Percentiles rank a stretch among this genome's conserved stretches.
These are phyloP conservation scores for Carassius auratus DNA, from an alignment of 2,113 vertebrate species.

Conservation along the genomic window DNA sequence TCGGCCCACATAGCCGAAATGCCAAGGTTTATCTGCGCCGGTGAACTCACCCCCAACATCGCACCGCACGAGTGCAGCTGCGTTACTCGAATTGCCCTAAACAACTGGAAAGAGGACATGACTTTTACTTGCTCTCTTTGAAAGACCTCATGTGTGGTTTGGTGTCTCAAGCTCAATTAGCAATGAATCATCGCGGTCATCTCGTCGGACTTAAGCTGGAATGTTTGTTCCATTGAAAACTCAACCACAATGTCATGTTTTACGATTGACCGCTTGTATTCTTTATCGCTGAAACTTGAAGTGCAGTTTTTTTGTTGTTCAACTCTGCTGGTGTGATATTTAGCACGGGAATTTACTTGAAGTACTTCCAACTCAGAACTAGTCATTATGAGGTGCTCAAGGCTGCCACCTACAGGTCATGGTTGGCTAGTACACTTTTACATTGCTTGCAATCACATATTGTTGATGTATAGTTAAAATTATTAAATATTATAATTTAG, in stretches of 20 bases:
- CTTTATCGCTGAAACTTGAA: background rate
- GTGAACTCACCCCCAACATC: conserved; percentile 52
- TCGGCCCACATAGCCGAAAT: conserved; percentile 60
- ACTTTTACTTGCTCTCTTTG: conserved; percentile 46
- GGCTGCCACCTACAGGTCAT: too few species aligned
- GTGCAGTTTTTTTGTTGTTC: background rate
- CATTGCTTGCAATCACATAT: too few species aligned
- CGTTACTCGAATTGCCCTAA: conserved; percentile 64
- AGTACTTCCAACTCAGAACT: background rate
- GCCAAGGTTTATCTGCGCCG: conserved; percentile 50
- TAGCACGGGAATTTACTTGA: background rate
- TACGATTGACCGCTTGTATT: background rate
- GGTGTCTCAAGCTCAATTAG: conserved; percentile 75
- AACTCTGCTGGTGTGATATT: background rate
- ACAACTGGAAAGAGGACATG: conserved; percentile 63
- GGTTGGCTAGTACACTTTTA: too few species aligned
- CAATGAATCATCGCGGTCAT: conserved; percentile 57
- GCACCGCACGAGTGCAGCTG: conserved; percentile 53
- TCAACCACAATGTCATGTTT: conserved; percentile 9
- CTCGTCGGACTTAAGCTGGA: background rate
- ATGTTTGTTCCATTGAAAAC: conserved; percentile 11
- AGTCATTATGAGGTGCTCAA: too few species aligned
- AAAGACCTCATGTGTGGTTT: conserved; percentile 65
- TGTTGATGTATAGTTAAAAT: too few species aligned
- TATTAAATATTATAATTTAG: too few species aligned